Base-by-base conservation (phyloP, 2,797 vertebrate species). In the Alosa sapidissima region DNA sequence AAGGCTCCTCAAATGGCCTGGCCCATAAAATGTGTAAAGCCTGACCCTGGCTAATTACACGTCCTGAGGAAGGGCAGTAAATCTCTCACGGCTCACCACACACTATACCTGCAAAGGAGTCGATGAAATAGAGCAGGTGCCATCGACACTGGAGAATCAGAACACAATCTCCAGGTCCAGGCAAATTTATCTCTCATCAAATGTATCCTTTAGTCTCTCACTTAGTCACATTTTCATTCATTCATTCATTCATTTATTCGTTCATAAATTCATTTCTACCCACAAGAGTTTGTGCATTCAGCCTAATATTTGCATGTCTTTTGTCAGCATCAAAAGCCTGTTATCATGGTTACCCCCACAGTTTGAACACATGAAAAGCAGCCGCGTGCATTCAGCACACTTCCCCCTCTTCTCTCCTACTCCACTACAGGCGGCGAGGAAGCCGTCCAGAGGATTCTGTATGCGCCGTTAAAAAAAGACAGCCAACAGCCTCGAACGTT, bases 221-320 rank as follows among this genome's bases (percentile, higher is more conserved):
- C 14, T 45, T 75, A 5, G 28, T 36, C 58, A 62, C 58, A 24
- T 24, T 62, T 47, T 19, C 10, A 21, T 78, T 47, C 72, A 47
- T 47, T 47, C 65, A 14, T 14, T 72, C 72, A 47, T 72, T 36
- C 36, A 72, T 72, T 36, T 36, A 72, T 36, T 72, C 13, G 11
- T 72, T 14, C 54, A 55, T 24, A n/a, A 62, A 24, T 62, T 62
- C n/a, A 62, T 62, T 62, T 78, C 72, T 19, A 78, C 72, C 72
- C 36, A 78, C 16, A 5, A 5, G 28, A 19, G 36, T 47, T 41
- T 78, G 36, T 78, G 19, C 41, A 9, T 47, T 45, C 33, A 36
- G 72, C 41, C 72, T 78, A 78, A 78, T 78, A 45, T 78, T 47
- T 78, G 72, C 72, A 78, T 78, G 41, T 47, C 72, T 78, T 78